Evolutionary conservation across 2,888 invertebrate genomes (phyloP).

Genomic region (Geophilus truncorum): DNA sequence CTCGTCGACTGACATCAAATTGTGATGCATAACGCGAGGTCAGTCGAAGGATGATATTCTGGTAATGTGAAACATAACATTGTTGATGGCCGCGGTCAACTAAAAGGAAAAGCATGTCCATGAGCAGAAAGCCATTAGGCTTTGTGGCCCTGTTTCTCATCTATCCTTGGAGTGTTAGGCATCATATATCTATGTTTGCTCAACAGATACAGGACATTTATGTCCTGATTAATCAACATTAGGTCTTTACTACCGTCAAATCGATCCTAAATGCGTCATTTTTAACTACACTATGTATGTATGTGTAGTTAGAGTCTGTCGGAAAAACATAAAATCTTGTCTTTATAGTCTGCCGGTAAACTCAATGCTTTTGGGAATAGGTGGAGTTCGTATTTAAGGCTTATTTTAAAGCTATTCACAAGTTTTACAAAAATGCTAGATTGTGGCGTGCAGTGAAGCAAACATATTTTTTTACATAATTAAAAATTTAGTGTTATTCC

Average conservation of each 20-base stretch:
- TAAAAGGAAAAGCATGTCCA: conserved; percentile 27
- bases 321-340: not conserved
- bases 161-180: conserved; percentile 1
- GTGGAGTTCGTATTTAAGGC: too few relatives aligned
- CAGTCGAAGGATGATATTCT: conserved; percentile 12
- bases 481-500: not conserved
- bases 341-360: not conserved
- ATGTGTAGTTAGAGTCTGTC: too few relatives aligned
- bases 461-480: too few relatives aligned
- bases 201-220: conserved; percentile 1
- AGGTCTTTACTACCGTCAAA: not conserved
- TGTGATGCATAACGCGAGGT: conserved; percentile 13
- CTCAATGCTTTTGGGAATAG: too few relatives aligned
- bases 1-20: not conserved
- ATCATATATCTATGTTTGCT: conserved; percentile 1
- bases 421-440: too few relatives aligned
- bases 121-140: conserved; percentile 13
- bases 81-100: conserved; percentile 25
- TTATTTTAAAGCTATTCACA: too few relatives aligned
- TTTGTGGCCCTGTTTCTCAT: conserved; percentile 12
- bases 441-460: too few relatives aligned
- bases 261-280: not conserved
- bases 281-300: not conserved
- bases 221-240: not conserved
- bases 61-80: conserved; percentile 23